A percentile compares a stretch with the other conserved stretches of the same genome.
Conservation (phyloP, 2,113 vertebrate genomes). For the Nanorana parkeri region DNA sequence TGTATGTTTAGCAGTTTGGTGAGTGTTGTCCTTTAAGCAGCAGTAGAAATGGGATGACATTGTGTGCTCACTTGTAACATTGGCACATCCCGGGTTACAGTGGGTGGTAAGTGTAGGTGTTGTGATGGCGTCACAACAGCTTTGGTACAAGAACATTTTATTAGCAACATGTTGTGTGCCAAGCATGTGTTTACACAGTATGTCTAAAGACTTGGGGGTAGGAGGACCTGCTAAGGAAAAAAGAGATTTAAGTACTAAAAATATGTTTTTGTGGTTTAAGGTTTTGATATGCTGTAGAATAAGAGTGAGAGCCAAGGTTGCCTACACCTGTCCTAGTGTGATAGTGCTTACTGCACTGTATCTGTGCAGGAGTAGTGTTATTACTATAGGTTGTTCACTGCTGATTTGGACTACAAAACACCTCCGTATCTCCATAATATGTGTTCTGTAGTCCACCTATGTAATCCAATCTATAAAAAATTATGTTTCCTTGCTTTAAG, state of each 20-base stretch:
- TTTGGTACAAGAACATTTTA: conserved; percentile 17
- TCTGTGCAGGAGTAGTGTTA: too few relatives aligned
- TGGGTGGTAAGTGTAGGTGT: conserved; percentile 26
- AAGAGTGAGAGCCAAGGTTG: too few relatives aligned
- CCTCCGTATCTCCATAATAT: too few relatives aligned
- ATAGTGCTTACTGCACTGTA: too few relatives aligned
- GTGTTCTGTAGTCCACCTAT: too few relatives aligned
- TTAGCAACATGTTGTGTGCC: conserved; percentile 17
- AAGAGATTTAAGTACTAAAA: not conserved
- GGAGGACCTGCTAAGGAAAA: not conserved
- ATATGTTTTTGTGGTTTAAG: too few relatives aligned
- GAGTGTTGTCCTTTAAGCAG: not conserved
- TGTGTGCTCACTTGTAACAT: not conserved
- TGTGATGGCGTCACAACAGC: conserved; percentile 8
- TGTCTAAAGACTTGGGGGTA: not conserved
- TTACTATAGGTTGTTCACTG: too few relatives aligned
- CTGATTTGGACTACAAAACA: too few relatives aligned
- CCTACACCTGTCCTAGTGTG: too few relatives aligned
- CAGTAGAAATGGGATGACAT: not conserved
- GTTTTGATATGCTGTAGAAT: not conserved
- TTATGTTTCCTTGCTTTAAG: too few relatives aligned
- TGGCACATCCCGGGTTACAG: conserved; percentile 17
- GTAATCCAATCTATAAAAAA: too few relatives aligned
- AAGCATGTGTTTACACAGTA: not conserved
- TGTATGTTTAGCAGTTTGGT: too few relatives aligned